Conservation (phyloP, 2,797 vertebrate species). For the Naso thynnoides region DNA sequence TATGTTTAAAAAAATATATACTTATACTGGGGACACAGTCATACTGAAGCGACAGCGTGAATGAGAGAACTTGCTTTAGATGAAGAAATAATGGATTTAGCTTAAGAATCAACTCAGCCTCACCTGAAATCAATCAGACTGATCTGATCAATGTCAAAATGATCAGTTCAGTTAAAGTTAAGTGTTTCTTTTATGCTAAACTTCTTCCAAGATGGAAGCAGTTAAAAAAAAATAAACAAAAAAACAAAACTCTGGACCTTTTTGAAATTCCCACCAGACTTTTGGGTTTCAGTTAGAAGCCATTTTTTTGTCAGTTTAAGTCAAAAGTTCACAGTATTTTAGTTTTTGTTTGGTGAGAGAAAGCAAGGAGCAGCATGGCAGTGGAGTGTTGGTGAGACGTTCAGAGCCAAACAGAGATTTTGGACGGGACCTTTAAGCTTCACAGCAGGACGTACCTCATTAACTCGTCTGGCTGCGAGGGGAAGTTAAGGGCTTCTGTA, state of each 20-base stretch:
- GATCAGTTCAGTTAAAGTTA: no score
- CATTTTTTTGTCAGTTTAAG: background rate
- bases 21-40: no score
- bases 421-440: conserved; percentile 49
- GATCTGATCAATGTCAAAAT: no score
- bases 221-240: no score
- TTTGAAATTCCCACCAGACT: background rate
- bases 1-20: no score
- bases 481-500: conserved; percentile 76
- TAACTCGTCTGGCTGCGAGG: conserved; percentile 64
- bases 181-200: background rate
- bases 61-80: no score
- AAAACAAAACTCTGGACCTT: no score
- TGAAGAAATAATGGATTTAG: no score
- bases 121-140: no score
- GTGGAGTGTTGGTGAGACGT: conserved; percentile 2
- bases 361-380: background rate
- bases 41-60: no score
- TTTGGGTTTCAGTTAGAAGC: background rate
- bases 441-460: conserved; percentile 63
- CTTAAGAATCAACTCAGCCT: no score
- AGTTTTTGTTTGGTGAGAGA: background rate
- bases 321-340: background rate
- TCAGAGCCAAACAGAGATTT: conserved; percentile 20
- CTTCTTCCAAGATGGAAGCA: background rate